Conservation (phyloP, 2,797 vertebrate genomes). For the Lutjanus argentimaculatus region DNA sequence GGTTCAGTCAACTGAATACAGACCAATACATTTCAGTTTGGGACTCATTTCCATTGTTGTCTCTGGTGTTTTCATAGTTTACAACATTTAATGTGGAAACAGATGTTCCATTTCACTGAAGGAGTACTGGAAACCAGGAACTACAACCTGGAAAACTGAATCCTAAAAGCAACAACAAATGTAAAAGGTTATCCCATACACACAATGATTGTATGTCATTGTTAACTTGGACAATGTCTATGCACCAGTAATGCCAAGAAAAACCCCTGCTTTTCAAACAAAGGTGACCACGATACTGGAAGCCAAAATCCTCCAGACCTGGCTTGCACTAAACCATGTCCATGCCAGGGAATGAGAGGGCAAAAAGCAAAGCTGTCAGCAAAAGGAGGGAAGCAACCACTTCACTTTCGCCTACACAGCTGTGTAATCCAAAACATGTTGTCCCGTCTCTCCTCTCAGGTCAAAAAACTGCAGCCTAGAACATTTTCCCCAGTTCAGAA, state of each 20-base stretch:
- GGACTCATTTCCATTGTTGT: too few species aligned
- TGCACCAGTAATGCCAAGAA: neutral
- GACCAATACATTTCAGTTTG: too few species aligned
- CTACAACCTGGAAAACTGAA: neutral
- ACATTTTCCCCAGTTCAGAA: constrained; percentile 38
- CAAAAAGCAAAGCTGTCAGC: constrained; percentile 48
- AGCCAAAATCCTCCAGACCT: constrained; percentile 13
- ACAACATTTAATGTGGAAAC: neutral
- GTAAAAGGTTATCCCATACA: neutral
- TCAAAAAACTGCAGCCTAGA: constrained; percentile 40
- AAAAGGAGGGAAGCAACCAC: constrained; percentile 32
- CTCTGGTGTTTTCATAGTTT: too few species aligned
- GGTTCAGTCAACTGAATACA: too few species aligned
- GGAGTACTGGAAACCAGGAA: neutral
- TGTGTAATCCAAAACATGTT: constrained; percentile 42
- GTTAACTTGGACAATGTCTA: neutral
- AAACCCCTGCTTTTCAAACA: neutral
- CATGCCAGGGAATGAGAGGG: neutral
- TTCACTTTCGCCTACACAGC: constrained; percentile 57
- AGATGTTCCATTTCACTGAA: neutral
- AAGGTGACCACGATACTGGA: neutral
- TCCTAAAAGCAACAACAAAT: neutral
- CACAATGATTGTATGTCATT: neutral
- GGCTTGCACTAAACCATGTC: neutral
- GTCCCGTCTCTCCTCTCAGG: constrained; percentile 6